Evolutionary conservation across 2,797 vertebrate species (phyloP).

Genomic region (Agapornis canus): DNA sequence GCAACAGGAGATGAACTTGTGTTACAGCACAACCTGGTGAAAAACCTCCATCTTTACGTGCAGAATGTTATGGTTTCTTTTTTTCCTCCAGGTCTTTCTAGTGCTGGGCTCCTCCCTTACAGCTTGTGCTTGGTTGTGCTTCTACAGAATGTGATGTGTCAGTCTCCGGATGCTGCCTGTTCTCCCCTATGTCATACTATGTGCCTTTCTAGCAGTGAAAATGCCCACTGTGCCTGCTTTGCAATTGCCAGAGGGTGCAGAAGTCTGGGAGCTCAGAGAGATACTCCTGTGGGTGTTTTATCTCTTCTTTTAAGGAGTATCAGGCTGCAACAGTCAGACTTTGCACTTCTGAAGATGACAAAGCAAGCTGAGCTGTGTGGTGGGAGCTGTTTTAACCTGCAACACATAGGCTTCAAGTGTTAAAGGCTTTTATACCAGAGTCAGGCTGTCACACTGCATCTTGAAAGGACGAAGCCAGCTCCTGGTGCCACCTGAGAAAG

Average conservation of each 20-base stretch:
- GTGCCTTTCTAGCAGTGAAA: not conserved
- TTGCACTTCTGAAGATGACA: not conserved
- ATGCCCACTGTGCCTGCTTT: not conserved
- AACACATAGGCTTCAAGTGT: not conserved
- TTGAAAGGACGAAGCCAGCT: not conserved
- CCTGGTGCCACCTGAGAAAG: not conserved
- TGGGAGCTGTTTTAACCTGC: not conserved
- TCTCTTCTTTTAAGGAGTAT: not conserved
- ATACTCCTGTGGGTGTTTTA: not conserved
- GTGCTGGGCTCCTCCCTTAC: not conserved
- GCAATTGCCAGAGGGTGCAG: not conserved
- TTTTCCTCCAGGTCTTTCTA: not conserved
- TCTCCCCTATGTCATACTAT: not conserved
- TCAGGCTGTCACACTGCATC: not conserved
- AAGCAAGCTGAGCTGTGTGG: not conserved
- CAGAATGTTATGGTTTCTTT: accelerated
- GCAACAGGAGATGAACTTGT: not conserved
- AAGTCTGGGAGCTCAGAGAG: not conserved
- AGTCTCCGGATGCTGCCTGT: accelerated
- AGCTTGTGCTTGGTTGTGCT: accelerated
- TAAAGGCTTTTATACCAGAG: not conserved
- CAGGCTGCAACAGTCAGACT: not conserved
- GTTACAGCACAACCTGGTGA: not conserved
- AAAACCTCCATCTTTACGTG: not conserved
- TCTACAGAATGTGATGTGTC: not conserved